Conservation (phyloP, 2,113 vertebrate genomes). For the Pedetes capensis region DNA sequence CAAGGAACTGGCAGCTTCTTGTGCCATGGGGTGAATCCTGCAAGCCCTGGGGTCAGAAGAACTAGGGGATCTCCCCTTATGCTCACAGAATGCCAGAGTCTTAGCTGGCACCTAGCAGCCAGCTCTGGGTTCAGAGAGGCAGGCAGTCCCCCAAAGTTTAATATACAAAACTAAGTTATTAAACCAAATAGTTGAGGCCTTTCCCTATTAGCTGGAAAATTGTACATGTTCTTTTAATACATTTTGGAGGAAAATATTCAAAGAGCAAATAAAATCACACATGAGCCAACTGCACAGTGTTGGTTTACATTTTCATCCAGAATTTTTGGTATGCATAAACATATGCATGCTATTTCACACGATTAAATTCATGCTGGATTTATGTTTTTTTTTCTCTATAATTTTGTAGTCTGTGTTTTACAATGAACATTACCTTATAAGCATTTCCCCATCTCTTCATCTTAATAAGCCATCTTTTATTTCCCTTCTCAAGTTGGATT, state of each 20-base stretch:
- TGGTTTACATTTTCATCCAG: not conserved
- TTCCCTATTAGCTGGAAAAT: not conserved
- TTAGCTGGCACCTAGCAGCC: not conserved
- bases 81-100: not conserved
- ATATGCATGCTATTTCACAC: not conserved
- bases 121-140: constrained; percentile 14
- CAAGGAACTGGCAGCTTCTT: not conserved
- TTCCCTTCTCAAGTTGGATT: not conserved
- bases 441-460: not conserved
- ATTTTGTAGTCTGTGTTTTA: not conserved
- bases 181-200: not conserved
- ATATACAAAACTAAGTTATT: not conserved
- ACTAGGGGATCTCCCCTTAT: not conserved
- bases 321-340: not conserved
- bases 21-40: not conserved
- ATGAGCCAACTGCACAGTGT: not conserved
- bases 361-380: not conserved
- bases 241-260: not conserved
- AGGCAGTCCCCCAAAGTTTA: not conserved
- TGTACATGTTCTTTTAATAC: not conserved
- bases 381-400: not conserved
- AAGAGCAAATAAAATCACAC: not conserved
- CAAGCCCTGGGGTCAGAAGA: not conserved
- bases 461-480: not conserved
- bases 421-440: not conserved